Conservation (phyloP, 2,797 vertebrate genomes). For the Chiloscyllium punctatum region DNA sequence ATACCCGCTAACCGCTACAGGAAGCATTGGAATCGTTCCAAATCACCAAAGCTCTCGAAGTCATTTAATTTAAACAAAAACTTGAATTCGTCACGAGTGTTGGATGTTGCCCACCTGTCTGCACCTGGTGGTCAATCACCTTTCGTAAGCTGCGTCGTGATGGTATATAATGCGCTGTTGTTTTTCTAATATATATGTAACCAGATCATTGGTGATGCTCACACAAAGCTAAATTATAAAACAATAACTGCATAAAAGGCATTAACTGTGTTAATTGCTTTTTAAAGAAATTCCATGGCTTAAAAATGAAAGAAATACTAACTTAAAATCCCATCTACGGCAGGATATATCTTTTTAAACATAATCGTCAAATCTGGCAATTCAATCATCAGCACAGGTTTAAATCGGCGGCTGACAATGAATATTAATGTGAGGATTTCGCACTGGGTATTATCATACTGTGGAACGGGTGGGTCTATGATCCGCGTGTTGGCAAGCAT, state of each 20-base stretch:
- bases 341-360: conserved; percentile 65
- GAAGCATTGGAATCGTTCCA: neutral
- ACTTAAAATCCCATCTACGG: conserved; percentile 80
- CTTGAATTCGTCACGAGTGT: neutral
- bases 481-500: conserved; percentile 88
- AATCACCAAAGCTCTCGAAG: neutral
- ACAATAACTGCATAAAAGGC: conserved; percentile 41
- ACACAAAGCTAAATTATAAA: neutral
- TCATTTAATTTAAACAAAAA: neutral
- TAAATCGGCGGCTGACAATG: conserved; percentile 79
- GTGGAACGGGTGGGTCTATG: conserved; percentile 89
- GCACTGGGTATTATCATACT: conserved; percentile 88
- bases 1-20: neutral
- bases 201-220: neutral
- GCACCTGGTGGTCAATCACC: neutral
- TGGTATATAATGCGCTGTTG: neutral
- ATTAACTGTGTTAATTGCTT: conserved; percentile 58
- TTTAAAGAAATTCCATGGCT: conserved; percentile 57
- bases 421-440: conserved; percentile 89
- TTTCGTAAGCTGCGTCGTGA: neutral
- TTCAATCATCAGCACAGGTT: conserved; percentile 58
- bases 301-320: conserved; percentile 64
- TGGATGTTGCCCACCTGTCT: neutral
- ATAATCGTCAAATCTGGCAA: conserved; percentile 77
- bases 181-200: conserved; percentile 1